Conservation (phyloP, 2,888 invertebrate genomes). For the Nemotelus pantherinus region DNA sequence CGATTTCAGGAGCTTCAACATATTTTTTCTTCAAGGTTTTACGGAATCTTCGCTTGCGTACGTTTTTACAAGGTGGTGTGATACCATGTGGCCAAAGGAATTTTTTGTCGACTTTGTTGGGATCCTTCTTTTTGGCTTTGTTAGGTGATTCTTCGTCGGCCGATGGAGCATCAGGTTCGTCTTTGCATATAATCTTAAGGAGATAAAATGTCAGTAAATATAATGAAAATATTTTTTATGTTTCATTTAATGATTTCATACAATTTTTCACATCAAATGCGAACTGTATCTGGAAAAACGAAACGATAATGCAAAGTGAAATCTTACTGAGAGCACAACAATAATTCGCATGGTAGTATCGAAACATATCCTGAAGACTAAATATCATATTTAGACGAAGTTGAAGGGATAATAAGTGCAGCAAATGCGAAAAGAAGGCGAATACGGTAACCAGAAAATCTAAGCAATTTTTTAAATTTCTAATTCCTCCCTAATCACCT, state of each 20-base stretch:
- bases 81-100: conserved; percentile 95
- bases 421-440: too few species aligned
- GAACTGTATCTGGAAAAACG: too few species aligned
- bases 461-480: too few species aligned
- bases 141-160: conserved; percentile 82
- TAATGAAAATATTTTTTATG: background rate
- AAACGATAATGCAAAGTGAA: too few species aligned
- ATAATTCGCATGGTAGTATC: too few species aligned
- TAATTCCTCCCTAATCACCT: too few species aligned
- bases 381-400: too few species aligned
- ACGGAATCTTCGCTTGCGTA: conserved; percentile 88
- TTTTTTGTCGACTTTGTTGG: conserved; percentile 84
- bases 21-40: conserved; percentile 97
- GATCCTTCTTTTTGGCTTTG: conserved; percentile 86
- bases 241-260: background rate
- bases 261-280: background rate
- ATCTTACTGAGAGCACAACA: too few species aligned
- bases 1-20: conserved; percentile 96
- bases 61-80: conserved; percentile 95
- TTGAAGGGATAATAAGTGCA: too few species aligned
- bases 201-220: conserved; percentile 42
- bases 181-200: conserved; percentile 86
- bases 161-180: conserved; percentile 81
- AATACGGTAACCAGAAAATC: too few species aligned
- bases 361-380: too few species aligned